These are phyloP conservation scores for Micromussa lordhowensis DNA, from an alignment of 92 coral and sea anemone species.

Conservation along the genomic window DNA sequence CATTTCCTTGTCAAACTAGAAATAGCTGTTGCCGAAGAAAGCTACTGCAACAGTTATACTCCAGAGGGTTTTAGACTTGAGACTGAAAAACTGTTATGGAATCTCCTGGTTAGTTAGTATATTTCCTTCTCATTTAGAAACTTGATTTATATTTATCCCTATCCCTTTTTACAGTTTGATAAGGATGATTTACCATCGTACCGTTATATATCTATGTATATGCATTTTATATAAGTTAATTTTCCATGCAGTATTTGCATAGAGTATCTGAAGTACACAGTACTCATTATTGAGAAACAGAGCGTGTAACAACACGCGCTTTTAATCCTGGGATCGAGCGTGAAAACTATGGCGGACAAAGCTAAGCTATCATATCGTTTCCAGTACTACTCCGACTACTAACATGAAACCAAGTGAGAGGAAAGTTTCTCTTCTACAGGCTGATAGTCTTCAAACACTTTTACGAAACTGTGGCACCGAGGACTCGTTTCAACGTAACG, in stretches of 20 bases:
- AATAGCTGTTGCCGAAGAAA: not conserved
- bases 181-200: not conserved
- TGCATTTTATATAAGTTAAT: not conserved
- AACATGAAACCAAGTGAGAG: not conserved
- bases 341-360: not conserved
- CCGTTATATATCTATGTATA: not conserved
- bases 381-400: not conserved
- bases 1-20: not conserved
- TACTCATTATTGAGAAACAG: slow-evolving; percentile 1
- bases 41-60: not conserved
- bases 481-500: not conserved
- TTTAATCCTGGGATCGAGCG: not conserved
- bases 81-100: not conserved
- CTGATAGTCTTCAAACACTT: not conserved
- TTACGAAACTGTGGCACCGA: not conserved
- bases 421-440: not conserved
- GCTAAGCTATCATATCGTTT: not conserved
- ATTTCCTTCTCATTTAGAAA: not conserved
- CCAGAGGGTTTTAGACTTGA: not conserved
- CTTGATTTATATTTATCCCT: not conserved
- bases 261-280: slow-evolving; percentile 27
- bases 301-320: not conserved
- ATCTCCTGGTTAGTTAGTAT: not conserved
- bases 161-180: not conserved
- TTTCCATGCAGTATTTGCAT: not conserved